phyloP scores from a whole-genome alignment of 1,140 invertebrate genomes.

The Drosophila persimilis region DNA sequence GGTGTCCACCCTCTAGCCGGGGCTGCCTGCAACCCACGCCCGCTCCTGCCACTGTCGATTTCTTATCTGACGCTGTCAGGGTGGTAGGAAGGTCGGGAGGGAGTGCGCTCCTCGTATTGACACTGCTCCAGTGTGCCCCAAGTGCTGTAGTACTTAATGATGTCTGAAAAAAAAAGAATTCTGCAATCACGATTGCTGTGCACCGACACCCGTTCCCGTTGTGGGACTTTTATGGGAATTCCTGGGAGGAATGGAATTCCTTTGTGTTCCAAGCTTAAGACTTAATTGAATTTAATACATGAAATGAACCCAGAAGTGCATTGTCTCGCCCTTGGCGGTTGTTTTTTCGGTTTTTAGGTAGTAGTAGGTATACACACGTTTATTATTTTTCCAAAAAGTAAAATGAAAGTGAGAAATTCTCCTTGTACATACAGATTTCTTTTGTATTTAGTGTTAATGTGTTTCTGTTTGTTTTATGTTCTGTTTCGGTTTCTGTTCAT shows the following conservation, averaged over 20 bases:
- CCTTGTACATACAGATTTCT: slow-evolving; percentile 60
- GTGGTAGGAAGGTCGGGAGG: background rate
- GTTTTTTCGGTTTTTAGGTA: slow-evolving; percentile 32
- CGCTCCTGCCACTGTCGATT: slow-evolving; percentile 11
- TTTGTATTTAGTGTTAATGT: slow-evolving; percentile 57
- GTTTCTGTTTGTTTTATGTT: slow-evolving; percentile 32
- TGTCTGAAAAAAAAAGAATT: slow-evolving; percentile 50
- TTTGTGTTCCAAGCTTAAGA: slow-evolving; percentile 6
- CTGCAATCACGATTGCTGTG: slow-evolving; percentile 47
- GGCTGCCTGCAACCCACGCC: background rate
- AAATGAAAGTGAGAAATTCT: slow-evolving; percentile 58
- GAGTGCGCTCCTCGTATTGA: slow-evolving; percentile 41
- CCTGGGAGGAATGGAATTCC: slow-evolving; percentile 41
- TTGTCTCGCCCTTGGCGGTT: slow-evolving; percentile 10
- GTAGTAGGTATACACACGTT: slow-evolving; percentile 55
- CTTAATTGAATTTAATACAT: slow-evolving; percentile 50
- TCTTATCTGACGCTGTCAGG: slow-evolving; percentile 38
- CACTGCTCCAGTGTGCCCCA: slow-evolving; percentile 55
- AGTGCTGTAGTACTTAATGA: slow-evolving; percentile 65
- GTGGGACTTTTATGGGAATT: background rate
- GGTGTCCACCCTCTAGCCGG: slow-evolving; percentile 7
- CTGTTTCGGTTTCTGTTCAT: slow-evolving; percentile 21
- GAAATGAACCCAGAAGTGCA: slow-evolving; percentile 12
- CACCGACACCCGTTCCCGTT: slow-evolving; percentile 3
- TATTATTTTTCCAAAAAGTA: slow-evolving; percentile 68